These are phyloP conservation scores for Agonum fuliginosum DNA, from an alignment of 2,888 invertebrate genomes.

Conservation along the genomic window DNA sequence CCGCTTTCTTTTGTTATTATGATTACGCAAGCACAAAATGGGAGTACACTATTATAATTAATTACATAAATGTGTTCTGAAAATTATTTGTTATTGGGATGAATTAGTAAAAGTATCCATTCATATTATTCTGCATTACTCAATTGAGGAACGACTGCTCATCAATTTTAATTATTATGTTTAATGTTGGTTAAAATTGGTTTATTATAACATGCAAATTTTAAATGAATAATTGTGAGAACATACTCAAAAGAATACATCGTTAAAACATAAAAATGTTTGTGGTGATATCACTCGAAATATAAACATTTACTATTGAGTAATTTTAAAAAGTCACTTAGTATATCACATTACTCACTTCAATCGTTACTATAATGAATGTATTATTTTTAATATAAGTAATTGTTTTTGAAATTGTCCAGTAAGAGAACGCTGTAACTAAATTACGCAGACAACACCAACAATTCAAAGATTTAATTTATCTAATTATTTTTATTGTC, in stretches of 20 bases:
- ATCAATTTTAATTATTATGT: conserved; percentile 30
- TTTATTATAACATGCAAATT: conserved; percentile 33
- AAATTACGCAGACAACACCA: too few relatives aligned
- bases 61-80: conserved; percentile 29
- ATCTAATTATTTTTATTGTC: neutral
- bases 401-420: too few relatives aligned
- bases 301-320: too few relatives aligned
- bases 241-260: neutral
- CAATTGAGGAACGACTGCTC: conserved; percentile 7
- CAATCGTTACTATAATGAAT: too few relatives aligned
- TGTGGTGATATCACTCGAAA: too few relatives aligned
- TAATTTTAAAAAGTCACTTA: too few relatives aligned
- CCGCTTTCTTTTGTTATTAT: conserved; percentile 27
- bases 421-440: too few relatives aligned
- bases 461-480: neutral
- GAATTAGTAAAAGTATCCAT: neutral
- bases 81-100: conserved; percentile 28
- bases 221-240: conserved; percentile 10
- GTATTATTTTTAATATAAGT: too few relatives aligned
- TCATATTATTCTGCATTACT: conserved; percentile 24
- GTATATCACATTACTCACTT: too few relatives aligned
- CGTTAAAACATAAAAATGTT: too few relatives aligned
- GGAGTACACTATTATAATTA: conserved; percentile 19
- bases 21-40: conserved; percentile 11
- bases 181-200: conserved; percentile 9